Conservation (phyloP, 2,797 vertebrate species). For the Tolypeutes matacus region DNA sequence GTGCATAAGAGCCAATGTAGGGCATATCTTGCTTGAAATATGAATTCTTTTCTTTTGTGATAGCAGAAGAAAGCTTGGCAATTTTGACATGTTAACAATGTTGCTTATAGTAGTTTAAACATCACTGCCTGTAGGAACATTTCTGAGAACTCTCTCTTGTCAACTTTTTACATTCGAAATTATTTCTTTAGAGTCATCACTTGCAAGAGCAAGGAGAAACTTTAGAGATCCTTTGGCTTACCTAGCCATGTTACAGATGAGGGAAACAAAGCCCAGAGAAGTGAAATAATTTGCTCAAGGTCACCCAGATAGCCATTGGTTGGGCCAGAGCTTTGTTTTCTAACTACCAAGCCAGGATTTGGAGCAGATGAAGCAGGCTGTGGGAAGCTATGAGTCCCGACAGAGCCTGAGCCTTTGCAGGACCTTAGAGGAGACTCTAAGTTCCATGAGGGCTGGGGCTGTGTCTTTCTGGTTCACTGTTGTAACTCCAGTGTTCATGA, state of each 20-base stretch:
- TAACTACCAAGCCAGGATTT: not conserved
- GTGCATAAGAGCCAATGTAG: not conserved
- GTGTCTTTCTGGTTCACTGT: not conserved
- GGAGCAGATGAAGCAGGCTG: not conserved
- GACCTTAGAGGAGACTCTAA: not conserved
- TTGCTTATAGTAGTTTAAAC: not conserved
- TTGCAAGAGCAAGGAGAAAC: not conserved
- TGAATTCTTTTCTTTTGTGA: slow-evolving; percentile 41
- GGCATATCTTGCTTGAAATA: not conserved
- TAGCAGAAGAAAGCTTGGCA: not conserved
- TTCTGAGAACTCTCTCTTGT: slow-evolving; percentile 5
- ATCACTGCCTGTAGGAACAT: not conserved
- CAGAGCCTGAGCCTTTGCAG: not conserved
- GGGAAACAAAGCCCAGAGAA: not conserved
- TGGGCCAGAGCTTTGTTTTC: not conserved
- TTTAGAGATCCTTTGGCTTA: not conserved
- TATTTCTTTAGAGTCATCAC: slow-evolving; percentile 32
- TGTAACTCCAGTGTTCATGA: not conserved
- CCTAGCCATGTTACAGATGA: not conserved
- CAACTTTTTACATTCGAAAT: slow-evolving; percentile 33
- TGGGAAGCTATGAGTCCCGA: not conserved
- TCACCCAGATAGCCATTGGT: not conserved
- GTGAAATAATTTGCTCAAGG: not conserved
- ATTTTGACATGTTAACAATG: not conserved
- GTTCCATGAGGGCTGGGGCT: not conserved